phyloP scores from a whole-genome alignment of 2,888 invertebrate species.

The Asteroscopus sphinx region DNA sequence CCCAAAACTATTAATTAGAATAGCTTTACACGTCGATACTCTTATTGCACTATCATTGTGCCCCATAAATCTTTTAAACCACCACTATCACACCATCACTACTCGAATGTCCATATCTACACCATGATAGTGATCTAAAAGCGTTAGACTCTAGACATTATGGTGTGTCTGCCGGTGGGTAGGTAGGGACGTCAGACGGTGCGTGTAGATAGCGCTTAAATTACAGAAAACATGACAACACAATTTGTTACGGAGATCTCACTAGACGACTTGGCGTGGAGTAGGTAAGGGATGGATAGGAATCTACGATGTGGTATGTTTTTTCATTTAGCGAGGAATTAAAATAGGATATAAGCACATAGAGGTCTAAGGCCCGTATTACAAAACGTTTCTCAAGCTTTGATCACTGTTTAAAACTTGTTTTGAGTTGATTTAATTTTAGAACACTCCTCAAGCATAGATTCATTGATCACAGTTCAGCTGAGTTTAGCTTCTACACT shows the following conservation, averaged over 20 bases:
- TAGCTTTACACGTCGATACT: no score
- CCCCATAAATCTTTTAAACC: conserved; percentile 9
- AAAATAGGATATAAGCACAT: no score
- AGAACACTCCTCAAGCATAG: no score
- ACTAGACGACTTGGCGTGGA: conserved; percentile 38
- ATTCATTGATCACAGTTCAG: no score
- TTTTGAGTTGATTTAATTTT: no score
- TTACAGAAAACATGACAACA: conserved; percentile 82
- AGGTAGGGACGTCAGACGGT: conserved; percentile 23
- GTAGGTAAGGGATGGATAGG: conserved; percentile 27
- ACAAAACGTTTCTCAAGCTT: no score
- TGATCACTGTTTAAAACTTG: no score
- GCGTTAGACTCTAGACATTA: conserved; percentile 9
- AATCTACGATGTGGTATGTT: background rate
- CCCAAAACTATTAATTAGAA: no score
- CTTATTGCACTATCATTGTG: no score
- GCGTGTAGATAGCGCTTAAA: conserved; percentile 72
- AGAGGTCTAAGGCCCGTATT: no score
- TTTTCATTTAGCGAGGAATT: no score
- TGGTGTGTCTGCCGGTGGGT: conserved; percentile 3
- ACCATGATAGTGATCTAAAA: conserved; percentile 32
- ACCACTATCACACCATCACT: conserved; percentile 2
- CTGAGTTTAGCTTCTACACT: no score
- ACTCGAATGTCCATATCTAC: background rate
- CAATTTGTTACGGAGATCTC: conserved; percentile 77